Base-by-base conservation (phyloP, 2,888 invertebrate species). In the Epistrophe grossulariae region DNA sequence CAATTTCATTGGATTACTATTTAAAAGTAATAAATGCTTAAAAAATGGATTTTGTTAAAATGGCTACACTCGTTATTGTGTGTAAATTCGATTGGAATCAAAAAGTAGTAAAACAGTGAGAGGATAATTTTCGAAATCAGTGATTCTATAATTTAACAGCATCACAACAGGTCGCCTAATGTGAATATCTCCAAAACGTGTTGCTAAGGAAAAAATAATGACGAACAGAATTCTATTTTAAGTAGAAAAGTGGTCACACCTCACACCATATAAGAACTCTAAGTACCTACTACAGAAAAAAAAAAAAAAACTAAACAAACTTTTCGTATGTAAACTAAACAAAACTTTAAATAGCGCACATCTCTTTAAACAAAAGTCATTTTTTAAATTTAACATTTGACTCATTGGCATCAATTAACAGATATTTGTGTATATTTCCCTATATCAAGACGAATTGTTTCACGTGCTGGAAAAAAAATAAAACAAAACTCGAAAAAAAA, bases 401-500 rank as follows among this genome's bases (percentile, higher is more conserved):
- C 72, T 82, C 77, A 82, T 66, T 71, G 28, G 48, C n/a, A 66
- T 48, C 28, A 45, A 45, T 66, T 66, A 66, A 31, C 28, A 64
- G 52, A 52, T 72, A 77, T 72, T 71, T 64, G 55, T 19, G 43
- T 35, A 17, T 28, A 28, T 43, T 35, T 50, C 60, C 4, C 28
- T 4, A 52, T 68, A 28, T 64, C 19, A n/a, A 19, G 38, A 24
- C 6, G 45, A 76, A 81, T 76, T 52, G 15, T 11, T 55, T 28
- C 76, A 70, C 81, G 81, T 76, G 81, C 76, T 81, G 43, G 28
- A 74, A 19, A 66, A 31, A 15, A 73, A 60, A 66, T n/a, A n/a
- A 17, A 17, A 62, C 1, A 24, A 11, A 31, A 28, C 11, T 66
- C 4, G 55, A 57, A 57, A 45, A 35, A 78, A 57, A 38, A 35